phyloP scores from a whole-genome alignment of 64 coral and sea anemone genomes.

The Actinia equina region DNA sequence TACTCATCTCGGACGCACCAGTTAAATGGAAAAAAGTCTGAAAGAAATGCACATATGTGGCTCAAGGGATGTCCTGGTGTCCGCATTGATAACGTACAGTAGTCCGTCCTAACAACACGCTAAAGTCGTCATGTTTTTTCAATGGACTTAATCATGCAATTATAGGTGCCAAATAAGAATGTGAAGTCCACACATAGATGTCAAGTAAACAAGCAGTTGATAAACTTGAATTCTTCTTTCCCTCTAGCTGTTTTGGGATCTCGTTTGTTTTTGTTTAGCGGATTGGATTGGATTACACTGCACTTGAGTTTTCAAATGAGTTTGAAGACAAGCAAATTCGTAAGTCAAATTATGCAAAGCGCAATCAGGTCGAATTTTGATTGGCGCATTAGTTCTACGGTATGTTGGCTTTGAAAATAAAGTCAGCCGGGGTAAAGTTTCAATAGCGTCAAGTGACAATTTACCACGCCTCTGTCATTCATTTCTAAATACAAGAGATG shows the following conservation, averaged over 20 bases:
- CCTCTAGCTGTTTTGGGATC: background rate
- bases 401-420: slow-evolving; percentile 64
- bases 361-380: slow-evolving; percentile 23
- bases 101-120: background rate
- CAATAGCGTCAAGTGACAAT: slow-evolving; percentile 67
- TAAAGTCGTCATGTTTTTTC: background rate
- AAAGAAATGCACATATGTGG: background rate
- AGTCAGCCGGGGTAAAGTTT: slow-evolving; percentile 49
- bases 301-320: background rate
- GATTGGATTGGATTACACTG: slow-evolving; percentile 9
- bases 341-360: slow-evolving; percentile 23
- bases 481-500: slow-evolving; percentile 53
- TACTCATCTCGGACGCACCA: background rate
- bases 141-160: slow-evolving; percentile 12
- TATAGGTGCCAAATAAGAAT: slow-evolving; percentile 6
- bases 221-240: slow-evolving; percentile 8
- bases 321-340: slow-evolving; percentile 15
- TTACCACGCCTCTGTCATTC: slow-evolving; percentile 63
- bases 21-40: background rate
- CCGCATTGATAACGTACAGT: background rate
- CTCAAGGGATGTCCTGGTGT: background rate
- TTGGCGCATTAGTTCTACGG: slow-evolving; percentile 31
- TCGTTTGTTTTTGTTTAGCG: slow-evolving; percentile 15
- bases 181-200: background rate
- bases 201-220: slow-evolving; percentile 6